Percentiles rank a stretch among this genome's conserved stretches.
Conservation (phyloP, 1,140 invertebrate species). For the Tetragnatha versicolor region DNA sequence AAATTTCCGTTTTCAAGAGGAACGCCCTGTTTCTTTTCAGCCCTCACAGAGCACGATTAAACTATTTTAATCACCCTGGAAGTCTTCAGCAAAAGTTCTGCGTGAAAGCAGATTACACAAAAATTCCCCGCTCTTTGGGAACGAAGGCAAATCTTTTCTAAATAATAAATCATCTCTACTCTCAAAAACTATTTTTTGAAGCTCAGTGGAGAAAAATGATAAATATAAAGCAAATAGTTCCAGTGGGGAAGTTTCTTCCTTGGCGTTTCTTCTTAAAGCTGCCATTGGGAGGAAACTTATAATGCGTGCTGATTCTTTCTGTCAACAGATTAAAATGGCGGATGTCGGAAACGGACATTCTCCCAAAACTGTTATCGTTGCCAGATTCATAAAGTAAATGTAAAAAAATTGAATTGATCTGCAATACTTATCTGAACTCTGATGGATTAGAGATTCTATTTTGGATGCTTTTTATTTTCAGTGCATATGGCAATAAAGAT, state of each 20-base stretch:
- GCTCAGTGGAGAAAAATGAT: neutral
- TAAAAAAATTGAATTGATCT: too few species aligned
- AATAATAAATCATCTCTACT: constrained; percentile 35
- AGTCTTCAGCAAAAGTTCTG: constrained; percentile 1
- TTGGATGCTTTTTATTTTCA: too few species aligned
- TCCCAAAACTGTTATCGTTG: neutral
- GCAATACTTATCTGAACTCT: too few species aligned
- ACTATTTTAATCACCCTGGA: constrained; percentile 27
- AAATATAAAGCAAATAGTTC: constrained; percentile 30
- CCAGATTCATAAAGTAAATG: constrained; percentile 23
- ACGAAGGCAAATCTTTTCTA: neutral
- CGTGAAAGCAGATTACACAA: constrained; percentile 30
- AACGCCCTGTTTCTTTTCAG: too few species aligned
- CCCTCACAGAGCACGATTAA: constrained; percentile 15
- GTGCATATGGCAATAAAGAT: too few species aligned
- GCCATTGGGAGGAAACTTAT: constrained; percentile 3
- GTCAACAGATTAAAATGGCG: constrained; percentile 28
- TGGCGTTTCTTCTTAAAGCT: too few species aligned
- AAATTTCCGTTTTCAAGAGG: too few species aligned
- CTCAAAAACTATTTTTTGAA: neutral
- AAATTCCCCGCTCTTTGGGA: constrained; percentile 5
- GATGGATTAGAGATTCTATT: too few species aligned
- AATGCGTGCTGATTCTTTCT: constrained; percentile 23
- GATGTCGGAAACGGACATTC: constrained; percentile 1
- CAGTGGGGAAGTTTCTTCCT: neutral